Evolutionary conservation across 1,140 invertebrate species (phyloP), one percentile per base, ranked within the genome.

Genomic region (Drosophila sproati): DNA sequence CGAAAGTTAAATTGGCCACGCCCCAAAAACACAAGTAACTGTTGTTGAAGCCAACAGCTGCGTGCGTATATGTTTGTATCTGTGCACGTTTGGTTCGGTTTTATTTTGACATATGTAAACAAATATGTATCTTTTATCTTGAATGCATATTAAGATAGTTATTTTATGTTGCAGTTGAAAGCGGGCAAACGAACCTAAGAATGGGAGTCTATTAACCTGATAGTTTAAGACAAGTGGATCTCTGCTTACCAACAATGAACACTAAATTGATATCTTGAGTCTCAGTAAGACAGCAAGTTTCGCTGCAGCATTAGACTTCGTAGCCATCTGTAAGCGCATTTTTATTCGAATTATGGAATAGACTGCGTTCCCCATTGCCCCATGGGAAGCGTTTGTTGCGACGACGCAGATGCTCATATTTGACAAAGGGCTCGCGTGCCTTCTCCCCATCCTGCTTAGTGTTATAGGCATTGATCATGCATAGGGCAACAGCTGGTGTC

Each of bases 241-340:
- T 6, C 5, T 39, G 39, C 51, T 66, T 56, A 66, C 63, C 63
- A 43, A 47, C 28, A 47, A 12, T 6, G 7, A 61, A 61, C 34
- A 48, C n/a, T 20, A 57, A 43, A 56, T 37, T 6, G 37, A 39
- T 3, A 39, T 39, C 37, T 4, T 43, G 2, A 43, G n/a, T 4
- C 10, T 43, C 3, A 34, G 3, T 34, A 34, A 5, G 5, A 34
- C 34, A 34, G 2, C 34, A n/a, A 43, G 3, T 39, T 8, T 7
- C 37, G 37, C 6, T 39, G 6, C 37, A 59, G 10, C 29, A 3
- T 47, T 75, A 78, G 32, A 77, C 61, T 94, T 97, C 97, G 93
- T 97, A 98, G 55, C 97, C 97, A 60, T 93, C 94, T 45, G 97
- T 96, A 10, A 98, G 92, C 54, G 97, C 93, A 89, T 98, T 98